Evolutionary conservation across 2,888 invertebrate species (phyloP).

Genomic region (Arrhopalites spinosus): DNA sequence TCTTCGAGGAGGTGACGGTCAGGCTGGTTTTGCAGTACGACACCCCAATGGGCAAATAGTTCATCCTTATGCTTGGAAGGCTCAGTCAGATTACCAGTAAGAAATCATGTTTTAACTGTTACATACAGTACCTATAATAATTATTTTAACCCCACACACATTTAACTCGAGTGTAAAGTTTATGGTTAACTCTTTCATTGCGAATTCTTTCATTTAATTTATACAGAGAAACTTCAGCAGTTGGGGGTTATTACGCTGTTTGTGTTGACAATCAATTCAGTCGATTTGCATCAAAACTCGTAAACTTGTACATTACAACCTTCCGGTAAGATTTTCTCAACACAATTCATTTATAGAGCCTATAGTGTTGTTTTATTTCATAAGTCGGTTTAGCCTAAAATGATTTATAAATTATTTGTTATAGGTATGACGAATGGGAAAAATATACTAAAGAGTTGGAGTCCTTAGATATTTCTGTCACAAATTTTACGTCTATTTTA

Average conservation of each 20-base stretch:
- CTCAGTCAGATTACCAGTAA: conserved; percentile 81
- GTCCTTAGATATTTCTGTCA: conserved; percentile 82
- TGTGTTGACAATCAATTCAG: conserved; percentile 94
- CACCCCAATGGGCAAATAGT: conserved; percentile 84
- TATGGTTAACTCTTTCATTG: no score
- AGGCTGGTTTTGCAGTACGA: conserved; percentile 88
- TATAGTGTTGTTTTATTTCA: no score
- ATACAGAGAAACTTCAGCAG: conserved; percentile 69
- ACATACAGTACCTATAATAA: no score
- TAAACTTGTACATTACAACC: conserved; percentile 87
- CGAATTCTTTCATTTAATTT: no score
- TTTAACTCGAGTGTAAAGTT: no score
- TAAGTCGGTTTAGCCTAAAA: background rate
- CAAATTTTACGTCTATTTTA: conserved; percentile 73
- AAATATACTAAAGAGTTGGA: conserved; percentile 87
- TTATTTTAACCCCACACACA: no score
- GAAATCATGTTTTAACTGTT: no score
- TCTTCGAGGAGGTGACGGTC: conserved; percentile 88
- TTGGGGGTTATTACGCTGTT: conserved; percentile 85
- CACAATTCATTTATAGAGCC: background rate
- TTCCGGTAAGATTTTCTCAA: conserved; percentile 64
- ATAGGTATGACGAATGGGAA: conserved; percentile 88
- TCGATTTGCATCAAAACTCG: conserved; percentile 84
- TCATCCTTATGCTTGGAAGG: conserved; percentile 87
- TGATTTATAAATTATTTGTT: background rate